Conservation (phyloP, 2,797 vertebrate species). For the Hippopotamyrus pictus region DNA sequence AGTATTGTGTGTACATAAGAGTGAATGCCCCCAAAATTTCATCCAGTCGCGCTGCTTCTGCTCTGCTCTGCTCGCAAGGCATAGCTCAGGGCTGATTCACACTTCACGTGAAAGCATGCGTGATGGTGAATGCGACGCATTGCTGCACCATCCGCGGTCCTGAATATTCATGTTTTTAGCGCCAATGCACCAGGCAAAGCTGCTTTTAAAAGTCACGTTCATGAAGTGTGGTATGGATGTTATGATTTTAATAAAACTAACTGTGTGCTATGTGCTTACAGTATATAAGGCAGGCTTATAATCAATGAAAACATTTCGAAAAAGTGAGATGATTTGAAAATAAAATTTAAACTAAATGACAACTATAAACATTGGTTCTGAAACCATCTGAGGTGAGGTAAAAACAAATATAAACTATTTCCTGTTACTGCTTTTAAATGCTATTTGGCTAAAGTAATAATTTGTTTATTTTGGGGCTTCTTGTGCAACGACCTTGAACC, state of each 20-base stretch:
- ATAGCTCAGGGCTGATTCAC: background rate
- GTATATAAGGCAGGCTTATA: background rate
- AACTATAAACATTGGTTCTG: background rate
- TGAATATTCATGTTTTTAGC: background rate
- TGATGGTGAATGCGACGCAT: background rate
- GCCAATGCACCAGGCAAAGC: background rate
- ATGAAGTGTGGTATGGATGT: background rate
- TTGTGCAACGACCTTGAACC: background rate
- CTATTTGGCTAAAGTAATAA: background rate
- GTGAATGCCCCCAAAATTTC: background rate
- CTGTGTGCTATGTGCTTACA: background rate
- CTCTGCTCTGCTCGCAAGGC: background rate
- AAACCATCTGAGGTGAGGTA: background rate
- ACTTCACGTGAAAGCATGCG: background rate
- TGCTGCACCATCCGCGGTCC: background rate
- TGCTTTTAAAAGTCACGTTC: background rate
- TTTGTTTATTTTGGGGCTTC: background rate
- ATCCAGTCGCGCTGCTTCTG: background rate
- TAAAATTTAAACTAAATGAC: background rate
- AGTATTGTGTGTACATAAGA: background rate
- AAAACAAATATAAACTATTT: background rate
- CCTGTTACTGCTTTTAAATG: background rate
- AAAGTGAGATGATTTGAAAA: background rate
- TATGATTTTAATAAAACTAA: background rate
- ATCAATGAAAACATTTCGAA: background rate